Base-by-base conservation (phyloP, 2,797 vertebrate species). In the Poeciliopsis gracilis region DNA sequence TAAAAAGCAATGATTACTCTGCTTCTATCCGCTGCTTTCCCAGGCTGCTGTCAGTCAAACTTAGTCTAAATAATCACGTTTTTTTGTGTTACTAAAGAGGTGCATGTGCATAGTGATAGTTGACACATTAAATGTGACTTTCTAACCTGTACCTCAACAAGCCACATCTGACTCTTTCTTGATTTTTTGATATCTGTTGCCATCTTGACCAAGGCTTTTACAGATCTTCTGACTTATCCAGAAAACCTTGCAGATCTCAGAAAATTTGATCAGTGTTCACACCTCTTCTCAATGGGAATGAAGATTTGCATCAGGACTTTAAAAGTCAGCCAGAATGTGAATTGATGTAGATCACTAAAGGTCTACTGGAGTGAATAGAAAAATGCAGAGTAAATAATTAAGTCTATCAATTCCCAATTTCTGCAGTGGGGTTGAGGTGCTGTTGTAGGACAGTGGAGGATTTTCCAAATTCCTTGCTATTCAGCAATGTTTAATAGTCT, bases 1-100 rank as follows among this genome's bases (percentile, higher is more conserved):
- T 70, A 1, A 2, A 45, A 30, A 77, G 38, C 5, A 63, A 45
- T 80, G 55, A 75, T 67, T 77, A 71, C 36, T 71, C 43, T 67
- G 57, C 72, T 36, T 72, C 45, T 72, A 9, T 33, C 1, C 78
- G 67, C 75, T 38, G 51, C 53, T 25, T 33, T 18, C 5, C 41
- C 36, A 2, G 16, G 49, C 74, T 28, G 25, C 66, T 75, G 75
- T 77, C 53, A 66, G 36, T 72, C 55, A 75, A 53, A 36, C 75
- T 30, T 23, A 71, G 43, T 75, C n/a, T 23, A 45, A 53, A 74
- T 61, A 6, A 5, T 61, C 13, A 12, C 0, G 30, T 30, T 53
- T 16, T 33, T 30, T 28, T 28, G 57, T 30, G 12, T 30, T 15
- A 61, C 13, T 61, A 1, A 63, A 36, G 28, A 3, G 2, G 6